These are phyloP conservation scores for Pterophyllum scalare DNA, from an alignment of 2,113 vertebrate species.

Conservation along the genomic window DNA sequence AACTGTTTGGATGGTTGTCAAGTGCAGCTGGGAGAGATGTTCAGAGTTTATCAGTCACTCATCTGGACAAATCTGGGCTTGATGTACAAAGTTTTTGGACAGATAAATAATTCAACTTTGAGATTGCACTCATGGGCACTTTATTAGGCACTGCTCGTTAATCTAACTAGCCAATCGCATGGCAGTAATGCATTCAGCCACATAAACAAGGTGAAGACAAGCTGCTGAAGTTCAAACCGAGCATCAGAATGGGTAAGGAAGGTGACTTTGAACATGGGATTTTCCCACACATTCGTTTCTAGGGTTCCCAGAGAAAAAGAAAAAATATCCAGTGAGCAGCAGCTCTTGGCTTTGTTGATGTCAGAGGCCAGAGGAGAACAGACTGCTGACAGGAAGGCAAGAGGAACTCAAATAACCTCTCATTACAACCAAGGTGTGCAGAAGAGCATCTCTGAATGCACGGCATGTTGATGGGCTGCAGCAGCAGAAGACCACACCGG, in stretches of 20 bases:
- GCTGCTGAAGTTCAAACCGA: not conserved
- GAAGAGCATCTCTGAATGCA: too few relatives aligned
- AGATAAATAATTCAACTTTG: not conserved
- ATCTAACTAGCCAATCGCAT: not conserved
- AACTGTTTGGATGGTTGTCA: not conserved
- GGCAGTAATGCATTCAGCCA: not conserved
- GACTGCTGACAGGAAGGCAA: too few relatives aligned
- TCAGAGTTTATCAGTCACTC: not conserved
- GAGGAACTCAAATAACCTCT: too few relatives aligned
- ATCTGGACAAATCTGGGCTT: not conserved
- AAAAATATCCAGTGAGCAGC: too few relatives aligned
- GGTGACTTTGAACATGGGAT: not conserved
- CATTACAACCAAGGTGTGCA: too few relatives aligned
- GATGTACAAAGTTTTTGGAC: not conserved
- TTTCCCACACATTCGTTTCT: not conserved
- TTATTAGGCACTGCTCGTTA: not conserved
- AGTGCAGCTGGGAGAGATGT: not conserved
- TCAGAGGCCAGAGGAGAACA: too few relatives aligned
- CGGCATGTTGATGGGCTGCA: too few relatives aligned
- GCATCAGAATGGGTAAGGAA: not conserved
- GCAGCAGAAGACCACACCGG: not conserved
- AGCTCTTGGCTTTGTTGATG: too few relatives aligned
- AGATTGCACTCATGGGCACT: not conserved
- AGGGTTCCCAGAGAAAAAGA: too few relatives aligned
- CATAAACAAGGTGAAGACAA: accelerated